Evolutionary conservation across 1,140 invertebrate species (phyloP).

Genomic region (Ptiloglossa arizonensis): DNA sequence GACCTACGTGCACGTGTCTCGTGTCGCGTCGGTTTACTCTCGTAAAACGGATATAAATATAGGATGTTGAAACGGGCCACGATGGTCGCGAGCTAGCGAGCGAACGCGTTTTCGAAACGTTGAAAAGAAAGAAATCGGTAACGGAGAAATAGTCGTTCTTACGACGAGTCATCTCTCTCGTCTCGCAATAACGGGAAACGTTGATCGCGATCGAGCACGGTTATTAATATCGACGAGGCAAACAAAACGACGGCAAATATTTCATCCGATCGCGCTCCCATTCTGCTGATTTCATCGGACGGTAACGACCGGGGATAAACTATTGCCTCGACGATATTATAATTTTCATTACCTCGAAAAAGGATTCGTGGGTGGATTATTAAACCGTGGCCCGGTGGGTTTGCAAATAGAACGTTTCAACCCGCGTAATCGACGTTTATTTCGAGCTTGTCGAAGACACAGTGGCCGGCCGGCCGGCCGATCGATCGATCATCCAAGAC

Average conservation of each 20-base stretch:
- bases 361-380: constrained; percentile 15
- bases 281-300: constrained; percentile 17
- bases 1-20: too few species aligned
- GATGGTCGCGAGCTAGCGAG: too few species aligned
- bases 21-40: too few species aligned
- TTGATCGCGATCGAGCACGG: constrained; percentile 6
- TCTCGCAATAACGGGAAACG: neutral
- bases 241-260: constrained; percentile 31
- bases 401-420: constrained; percentile 1
- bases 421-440: constrained; percentile 42
- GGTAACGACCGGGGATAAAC: neutral
- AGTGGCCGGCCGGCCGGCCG: constrained; percentile 16
- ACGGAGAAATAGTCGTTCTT: too few species aligned
- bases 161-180: neutral
- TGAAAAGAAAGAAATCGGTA: too few species aligned
- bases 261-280: neutral
- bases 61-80: too few species aligned
- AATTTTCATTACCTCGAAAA: constrained; percentile 35
- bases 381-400: constrained; percentile 12
- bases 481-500: constrained; percentile 36
- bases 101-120: too few species aligned
- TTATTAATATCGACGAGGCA: constrained; percentile 36
- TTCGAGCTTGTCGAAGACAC: constrained; percentile 31
- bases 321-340: constrained; percentile 40
- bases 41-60: too few species aligned